Base-by-base conservation (phyloP, 2,888 invertebrate species). In the Eudemis profundana region DNA sequence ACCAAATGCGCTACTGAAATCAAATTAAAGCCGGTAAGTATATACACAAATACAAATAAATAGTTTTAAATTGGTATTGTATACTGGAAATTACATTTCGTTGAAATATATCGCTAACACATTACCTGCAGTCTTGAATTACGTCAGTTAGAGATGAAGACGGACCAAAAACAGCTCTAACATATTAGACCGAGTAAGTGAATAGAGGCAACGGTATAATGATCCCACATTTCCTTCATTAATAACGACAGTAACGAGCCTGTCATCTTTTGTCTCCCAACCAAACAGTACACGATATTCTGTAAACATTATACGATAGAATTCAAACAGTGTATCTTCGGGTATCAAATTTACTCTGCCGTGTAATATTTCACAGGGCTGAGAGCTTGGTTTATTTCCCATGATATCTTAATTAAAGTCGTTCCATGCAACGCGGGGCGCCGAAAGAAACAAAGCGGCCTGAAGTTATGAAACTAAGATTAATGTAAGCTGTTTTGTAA, bases 371-470 rank as follows among this genome's bases (percentile, higher is more conserved):
- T 88, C 82, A 83, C 72, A 70, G 73, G 75, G 78, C 75, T 74
- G 79, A 80, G 79, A 84, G 80, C 61, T 53, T 38, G 67, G 81
- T 86, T 82, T 84, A 87, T 88, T 88, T 87, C 85, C 86, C 85
- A 85, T 88, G 88, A 87, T 89, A 85, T 86, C 86, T 85, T 87
- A 89, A 89, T 89, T 88, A 88, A 89, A 83, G 78, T 78, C 77
- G 77, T 79, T 85, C 79, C 78, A 81, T 78, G 82, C 81, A 76
- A 77, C 82, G 78, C 78, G 74, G 72, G 72, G 77, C 76, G 76
- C 75, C 71, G 77, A 83, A 85, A 84, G 81, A 84, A 85, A 86
- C 83, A 85, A 85, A 83, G 77, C 78, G 77, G 78, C 77, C 74
- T 74, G 72, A 77, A 86, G 78, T 85, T 86, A 81, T 82, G 82